Conservation (phyloP, 2,797 vertebrate genomes). For the Crypturellus tataupa region DNA sequence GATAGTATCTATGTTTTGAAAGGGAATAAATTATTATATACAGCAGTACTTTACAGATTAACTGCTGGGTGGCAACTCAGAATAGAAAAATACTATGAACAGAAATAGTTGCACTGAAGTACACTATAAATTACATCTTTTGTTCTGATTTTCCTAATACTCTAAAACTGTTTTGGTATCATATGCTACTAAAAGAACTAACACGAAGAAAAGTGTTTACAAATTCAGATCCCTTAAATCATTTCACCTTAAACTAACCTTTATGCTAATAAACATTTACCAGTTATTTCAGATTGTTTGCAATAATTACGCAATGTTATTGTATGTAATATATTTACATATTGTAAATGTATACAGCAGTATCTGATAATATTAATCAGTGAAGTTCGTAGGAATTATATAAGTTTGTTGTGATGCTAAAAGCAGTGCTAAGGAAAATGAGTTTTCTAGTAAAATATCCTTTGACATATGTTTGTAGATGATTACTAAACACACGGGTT, state of each 20-base stretch:
- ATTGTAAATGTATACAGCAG: neutral
- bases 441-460: conserved; percentile 8
- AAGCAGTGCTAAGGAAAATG: conserved; percentile 30
- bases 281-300: conserved; percentile 36
- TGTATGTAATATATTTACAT: conserved; percentile 59
- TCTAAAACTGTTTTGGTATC: neutral
- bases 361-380: conserved; percentile 29
- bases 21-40: neutral
- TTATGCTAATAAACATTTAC: conserved; percentile 24
- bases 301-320: conserved; percentile 29
- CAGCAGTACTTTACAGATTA: neutral
- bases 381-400: conserved; percentile 24
- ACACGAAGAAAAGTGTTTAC: conserved; percentile 37
- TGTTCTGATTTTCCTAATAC: neutral
- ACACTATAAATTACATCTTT: neutral
- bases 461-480: neutral
- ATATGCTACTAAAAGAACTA: conserved; percentile 20
- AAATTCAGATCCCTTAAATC: conserved; percentile 20
- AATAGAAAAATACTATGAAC: conserved; percentile 14
- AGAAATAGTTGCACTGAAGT: neutral
- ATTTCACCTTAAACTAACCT: conserved; percentile 36
- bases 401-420: conserved; percentile 13
- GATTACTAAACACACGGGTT: neutral
- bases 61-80: conserved; percentile 14
- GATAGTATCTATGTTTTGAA: conserved; percentile 29